Conservation (phyloP, 1,140 invertebrate genomes). For the Eumeta japonica region DNA sequence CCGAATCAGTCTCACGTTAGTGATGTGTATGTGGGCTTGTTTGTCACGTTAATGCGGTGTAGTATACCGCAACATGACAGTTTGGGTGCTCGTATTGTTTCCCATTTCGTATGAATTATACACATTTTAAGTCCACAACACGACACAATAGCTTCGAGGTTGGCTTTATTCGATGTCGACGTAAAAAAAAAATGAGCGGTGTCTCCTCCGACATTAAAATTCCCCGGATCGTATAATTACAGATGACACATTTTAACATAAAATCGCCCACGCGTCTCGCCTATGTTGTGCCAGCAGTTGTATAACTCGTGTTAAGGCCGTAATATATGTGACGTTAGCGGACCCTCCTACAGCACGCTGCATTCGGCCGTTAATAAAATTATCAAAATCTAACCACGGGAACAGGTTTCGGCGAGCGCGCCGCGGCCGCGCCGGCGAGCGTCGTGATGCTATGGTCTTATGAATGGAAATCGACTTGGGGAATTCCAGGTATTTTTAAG, state of each 20-base stretch:
- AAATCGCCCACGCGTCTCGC: conserved; percentile 46
- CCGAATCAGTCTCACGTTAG: too few relatives aligned
- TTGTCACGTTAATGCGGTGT: too few relatives aligned
- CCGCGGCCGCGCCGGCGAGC: conserved; percentile 38
- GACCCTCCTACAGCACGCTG: conserved; percentile 29
- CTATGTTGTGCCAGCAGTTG: conserved; percentile 52
- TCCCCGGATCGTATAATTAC: conserved; percentile 50
- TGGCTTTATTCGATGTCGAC: too few relatives aligned
- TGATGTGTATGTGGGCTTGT: too few relatives aligned
- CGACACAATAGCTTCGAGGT: too few relatives aligned
- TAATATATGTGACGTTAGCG: conserved; percentile 53
- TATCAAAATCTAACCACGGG: conserved; percentile 47
- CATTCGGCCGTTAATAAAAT: conserved; percentile 56
- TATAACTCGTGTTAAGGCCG: conserved; percentile 57
- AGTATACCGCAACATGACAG: too few relatives aligned
- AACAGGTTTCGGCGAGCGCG: conserved; percentile 54
- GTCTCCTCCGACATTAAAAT: conserved; percentile 55
- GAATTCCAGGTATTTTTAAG: conserved; percentile 50
- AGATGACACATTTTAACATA: conserved; percentile 54
- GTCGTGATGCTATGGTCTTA: conserved; percentile 33
- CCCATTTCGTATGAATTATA: too few relatives aligned
- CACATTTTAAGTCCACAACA: too few relatives aligned
- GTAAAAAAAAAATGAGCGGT: too few relatives aligned
- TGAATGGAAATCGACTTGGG: conserved; percentile 56
- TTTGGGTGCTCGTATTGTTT: too few relatives aligned